Conservation (phyloP, 2,797 vertebrate species). For the Siniperca undulata region DNA sequence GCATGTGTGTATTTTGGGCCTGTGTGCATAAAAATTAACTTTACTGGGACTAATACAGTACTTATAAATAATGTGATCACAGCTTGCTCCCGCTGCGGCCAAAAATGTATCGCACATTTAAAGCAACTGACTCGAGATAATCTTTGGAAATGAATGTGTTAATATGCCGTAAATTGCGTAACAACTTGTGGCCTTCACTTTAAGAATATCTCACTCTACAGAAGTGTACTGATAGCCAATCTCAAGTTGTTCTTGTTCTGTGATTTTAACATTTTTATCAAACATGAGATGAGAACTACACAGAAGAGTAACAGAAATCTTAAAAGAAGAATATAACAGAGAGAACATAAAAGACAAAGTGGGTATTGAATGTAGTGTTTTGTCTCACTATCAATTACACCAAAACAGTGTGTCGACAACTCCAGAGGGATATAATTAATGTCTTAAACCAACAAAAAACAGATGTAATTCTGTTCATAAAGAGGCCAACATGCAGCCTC, state of each 20-base stretch:
- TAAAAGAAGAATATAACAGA: neutral
- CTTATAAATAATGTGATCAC: neutral
- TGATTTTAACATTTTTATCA: neutral
- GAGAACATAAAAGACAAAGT: slow-evolving; percentile 27
- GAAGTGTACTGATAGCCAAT: neutral
- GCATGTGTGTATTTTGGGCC: no score
- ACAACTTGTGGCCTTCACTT: neutral
- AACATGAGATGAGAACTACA: slow-evolving; percentile 16
- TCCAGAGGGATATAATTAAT: slow-evolving; percentile 78
- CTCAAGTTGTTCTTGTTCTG: neutral
- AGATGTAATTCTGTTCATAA: slow-evolving; percentile 82
- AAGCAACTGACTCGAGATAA: neutral
- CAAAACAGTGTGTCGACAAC: slow-evolving; percentile 49
- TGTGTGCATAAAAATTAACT: no score
- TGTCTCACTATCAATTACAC: slow-evolving; percentile 60
- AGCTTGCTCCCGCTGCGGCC: neutral
- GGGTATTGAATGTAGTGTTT: slow-evolving; percentile 39
- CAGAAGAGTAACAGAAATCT: slow-evolving; percentile 5
- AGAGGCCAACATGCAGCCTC: slow-evolving; percentile 73
- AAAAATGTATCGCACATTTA: neutral
- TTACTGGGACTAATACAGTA: no score
- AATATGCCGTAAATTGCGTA: neutral
- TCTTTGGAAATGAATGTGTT: neutral
- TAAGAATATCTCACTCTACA: neutral
- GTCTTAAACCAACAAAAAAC: slow-evolving; percentile 79